A percentile compares a stretch with the other conserved stretches of the same genome.
Conservation (phyloP, 2,113 vertebrate genomes). For the Microcebus murinus region DNA sequence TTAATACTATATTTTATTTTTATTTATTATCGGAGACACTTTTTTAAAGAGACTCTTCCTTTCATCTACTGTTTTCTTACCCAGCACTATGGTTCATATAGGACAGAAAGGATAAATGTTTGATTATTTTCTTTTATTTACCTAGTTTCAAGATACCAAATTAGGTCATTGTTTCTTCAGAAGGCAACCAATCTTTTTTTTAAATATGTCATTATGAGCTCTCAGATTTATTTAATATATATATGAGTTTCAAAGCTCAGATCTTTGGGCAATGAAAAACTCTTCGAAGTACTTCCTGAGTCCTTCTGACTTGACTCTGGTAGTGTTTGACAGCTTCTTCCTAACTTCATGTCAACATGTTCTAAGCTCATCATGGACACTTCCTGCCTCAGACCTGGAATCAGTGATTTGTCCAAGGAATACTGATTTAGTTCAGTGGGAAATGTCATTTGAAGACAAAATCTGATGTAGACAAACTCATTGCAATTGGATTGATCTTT, state of each 20-base stretch:
- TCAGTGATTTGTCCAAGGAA: constrained; percentile 44
- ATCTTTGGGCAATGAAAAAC: neutral
- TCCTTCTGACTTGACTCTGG: neutral
- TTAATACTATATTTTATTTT: constrained; percentile 30
- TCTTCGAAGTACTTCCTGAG: constrained; percentile 24
- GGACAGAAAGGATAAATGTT: neutral
- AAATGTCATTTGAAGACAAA: constrained; percentile 18
- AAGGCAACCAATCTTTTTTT: neutral
- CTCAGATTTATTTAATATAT: neutral
- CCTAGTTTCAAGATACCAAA: neutral
- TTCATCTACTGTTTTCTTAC: neutral
- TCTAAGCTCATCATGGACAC: neutral
- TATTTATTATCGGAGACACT: neutral
- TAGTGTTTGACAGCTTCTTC: neutral
- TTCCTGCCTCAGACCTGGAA: constrained; percentile 12
- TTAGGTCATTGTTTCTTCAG: neutral
- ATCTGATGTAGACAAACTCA: neutral
- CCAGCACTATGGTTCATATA: neutral
- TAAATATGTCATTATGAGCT: neutral
- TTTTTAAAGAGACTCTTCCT: neutral
- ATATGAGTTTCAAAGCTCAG: neutral
- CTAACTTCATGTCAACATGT: neutral
- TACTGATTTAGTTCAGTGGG: neutral
- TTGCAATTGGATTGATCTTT: neutral
- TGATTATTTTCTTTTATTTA: constrained; percentile 27